Conservation (phyloP, 2,888 invertebrate genomes). For the Formica aserva region DNA sequence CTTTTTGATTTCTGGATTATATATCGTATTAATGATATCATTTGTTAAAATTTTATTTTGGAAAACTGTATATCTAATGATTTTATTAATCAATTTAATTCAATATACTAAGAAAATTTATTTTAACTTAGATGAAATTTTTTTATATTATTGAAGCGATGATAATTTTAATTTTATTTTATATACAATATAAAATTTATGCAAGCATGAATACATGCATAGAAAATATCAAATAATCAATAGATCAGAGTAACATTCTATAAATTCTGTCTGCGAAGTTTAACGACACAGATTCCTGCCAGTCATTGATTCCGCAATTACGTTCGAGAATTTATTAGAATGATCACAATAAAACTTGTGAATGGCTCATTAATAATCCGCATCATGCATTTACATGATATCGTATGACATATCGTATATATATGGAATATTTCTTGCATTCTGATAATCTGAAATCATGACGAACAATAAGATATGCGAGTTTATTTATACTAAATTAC, state of each 20-base stretch:
- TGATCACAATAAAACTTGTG: background rate
- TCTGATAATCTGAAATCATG: constrained; percentile 11
- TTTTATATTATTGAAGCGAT: background rate
- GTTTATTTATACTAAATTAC: constrained; percentile 64
- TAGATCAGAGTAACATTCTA: background rate
- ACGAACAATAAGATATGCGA: background rate
- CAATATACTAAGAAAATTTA: background rate
- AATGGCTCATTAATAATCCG: background rate
- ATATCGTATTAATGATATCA: background rate
- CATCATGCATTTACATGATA: background rate
- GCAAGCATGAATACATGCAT: background rate
- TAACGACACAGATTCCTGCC: background rate
- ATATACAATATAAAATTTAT: background rate
- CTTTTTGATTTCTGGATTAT: background rate
- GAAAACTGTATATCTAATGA: background rate
- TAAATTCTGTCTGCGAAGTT: constrained; percentile 6
- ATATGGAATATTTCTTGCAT: background rate
- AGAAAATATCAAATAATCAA: background rate
- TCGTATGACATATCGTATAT: background rate
- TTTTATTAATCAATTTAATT: background rate
- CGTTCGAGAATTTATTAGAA: constrained; percentile 4
- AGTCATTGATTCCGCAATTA: constrained; percentile 18
- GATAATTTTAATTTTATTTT: background rate
- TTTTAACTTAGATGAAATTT: background rate
- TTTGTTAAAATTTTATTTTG: constrained; percentile 3